Evolutionary conservation across 1,140 invertebrate species (phyloP), one percentile per base, ranked within the genome.

Genomic region (Drosophila pallidifrons): DNA sequence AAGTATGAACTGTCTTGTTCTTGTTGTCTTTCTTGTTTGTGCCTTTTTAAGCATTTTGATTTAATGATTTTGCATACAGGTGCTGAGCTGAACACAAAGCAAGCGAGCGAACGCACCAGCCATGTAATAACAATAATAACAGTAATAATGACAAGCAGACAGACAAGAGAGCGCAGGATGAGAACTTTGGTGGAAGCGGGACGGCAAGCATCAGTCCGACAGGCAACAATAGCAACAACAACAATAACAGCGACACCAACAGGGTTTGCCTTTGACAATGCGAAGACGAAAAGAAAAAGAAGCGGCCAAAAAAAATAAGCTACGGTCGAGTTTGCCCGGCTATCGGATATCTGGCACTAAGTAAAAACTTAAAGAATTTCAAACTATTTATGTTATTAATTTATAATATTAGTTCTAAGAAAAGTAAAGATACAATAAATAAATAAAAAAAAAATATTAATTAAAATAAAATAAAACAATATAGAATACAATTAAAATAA

Each of bases 91-190:
- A 57, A 35, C 7, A 16, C 15, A 13, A 11, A 5, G 16, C 1
- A 13, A 1, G 51, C 5, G 13, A 16, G 3, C 6, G 10, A 45
- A 32, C 11, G 8, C 41, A 43, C 41, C 11, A 43, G 35, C 25
- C 49, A 52, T 41, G 59, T 52, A 70, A 49, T 59, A 80, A 65
- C 57, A 81, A 59, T 67, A 75, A 74, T 74, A 64, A 69, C 35
- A 64, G 46, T 64, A 64, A 63, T 51, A 64, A 38, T 64, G 52
- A 41, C 32, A 54, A 10, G 10, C 41, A 38, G 35, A 46, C 15
- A 10, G 54, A 15, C 5, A 41, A 38, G 30, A 16, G 13, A 28
- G 5, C 1, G 13, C n/a, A 13, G 7, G 28, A 49, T 7, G 30
- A 32, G 1, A 25, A 25, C 20, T 4, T 25, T 5, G 30, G 30